Base-by-base conservation (phyloP, 2,888 invertebrate species). In the Caenorhabditis imperialis region DNA sequence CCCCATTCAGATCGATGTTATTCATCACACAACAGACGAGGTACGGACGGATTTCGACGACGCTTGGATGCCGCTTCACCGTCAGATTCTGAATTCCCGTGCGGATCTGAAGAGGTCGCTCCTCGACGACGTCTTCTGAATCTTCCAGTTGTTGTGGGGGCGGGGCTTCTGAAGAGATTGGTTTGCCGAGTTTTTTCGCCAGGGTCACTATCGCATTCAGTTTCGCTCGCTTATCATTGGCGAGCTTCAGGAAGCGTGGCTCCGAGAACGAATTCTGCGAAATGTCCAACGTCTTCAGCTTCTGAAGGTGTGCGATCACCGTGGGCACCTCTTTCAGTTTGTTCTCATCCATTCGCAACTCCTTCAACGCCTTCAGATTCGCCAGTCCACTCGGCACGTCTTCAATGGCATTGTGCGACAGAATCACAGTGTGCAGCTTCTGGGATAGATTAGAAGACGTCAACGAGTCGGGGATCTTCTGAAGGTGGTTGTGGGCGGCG, bases 211-310 rank as follows among this genome's bases (percentile, higher is more conserved):
- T 45, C 8, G 81, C 78, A 18, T 60, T 42, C 6, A 82, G 67
- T 54, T 79, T 81, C 0, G 75, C 67, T 27, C 83, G 45, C 35
- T 73, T 76, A 20, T 83, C 83, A 44, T 83, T 83, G 3, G 75
- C 67, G 42, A 83, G 44, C 45, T 80, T 80, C 40, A 60, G 57
- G 45, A 83, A 80, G 3, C 83, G 58, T 1, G 54, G 40, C 18
- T 83, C 83, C 16, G 67, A 45, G 62, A 82, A 81, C 8, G 48
- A 35, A 55, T 82, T 82, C 14, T 65, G 57, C 4, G 75, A 71
- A 7, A 82, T 63, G 50, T 77, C 75, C 25, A 82, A 12, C 8
- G 57, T 30, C 20, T 69, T 70, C 23, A 75, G n/a, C 27, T 70
- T 75, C 2, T 62, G 63, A 4, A 75, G 45, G 1, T 27, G 20